Conservation (phyloP, 2,113 vertebrate genomes). For the Ariopsis seemanni region DNA sequence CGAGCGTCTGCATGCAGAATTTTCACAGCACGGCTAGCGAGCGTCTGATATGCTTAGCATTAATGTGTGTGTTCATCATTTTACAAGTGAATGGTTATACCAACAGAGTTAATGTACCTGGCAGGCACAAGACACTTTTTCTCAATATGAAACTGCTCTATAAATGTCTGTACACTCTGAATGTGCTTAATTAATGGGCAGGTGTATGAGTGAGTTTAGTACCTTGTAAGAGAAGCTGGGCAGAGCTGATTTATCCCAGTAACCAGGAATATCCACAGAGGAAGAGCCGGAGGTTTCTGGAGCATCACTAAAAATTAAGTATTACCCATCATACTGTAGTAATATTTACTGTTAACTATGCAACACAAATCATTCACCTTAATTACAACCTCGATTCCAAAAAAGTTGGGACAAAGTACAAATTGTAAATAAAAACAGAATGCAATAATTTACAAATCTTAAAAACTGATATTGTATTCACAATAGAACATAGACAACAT, state of each 20-base stretch:
- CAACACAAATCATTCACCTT: background rate
- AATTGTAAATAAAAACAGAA: too few relatives aligned
- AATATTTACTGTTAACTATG: background rate
- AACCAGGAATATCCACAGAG: constrained; percentile 68
- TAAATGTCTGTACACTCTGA: background rate
- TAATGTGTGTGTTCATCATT: background rate
- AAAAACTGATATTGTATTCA: too few relatives aligned
- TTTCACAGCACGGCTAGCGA: too few relatives aligned
- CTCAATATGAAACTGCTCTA: background rate
- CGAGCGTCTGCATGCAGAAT: too few relatives aligned
- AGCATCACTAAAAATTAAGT: constrained; percentile 41
- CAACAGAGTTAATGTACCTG: background rate
- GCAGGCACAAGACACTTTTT: background rate
- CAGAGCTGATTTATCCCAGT: constrained; percentile 81
- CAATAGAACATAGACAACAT: too few relatives aligned
- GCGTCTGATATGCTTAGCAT: too few relatives aligned
- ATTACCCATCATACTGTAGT: background rate
- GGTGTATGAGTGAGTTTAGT: constrained; percentile 20
- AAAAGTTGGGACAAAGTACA: too few relatives aligned
- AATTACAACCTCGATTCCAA: too few relatives aligned
- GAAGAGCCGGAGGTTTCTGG: constrained; percentile 53
- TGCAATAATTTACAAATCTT: too few relatives aligned
- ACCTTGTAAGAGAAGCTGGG: constrained; percentile 82
- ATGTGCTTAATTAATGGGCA: background rate
- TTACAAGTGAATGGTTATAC: background rate